Conservation (phyloP, 2,113 vertebrate species). For the Nannospalax galili region DNA sequence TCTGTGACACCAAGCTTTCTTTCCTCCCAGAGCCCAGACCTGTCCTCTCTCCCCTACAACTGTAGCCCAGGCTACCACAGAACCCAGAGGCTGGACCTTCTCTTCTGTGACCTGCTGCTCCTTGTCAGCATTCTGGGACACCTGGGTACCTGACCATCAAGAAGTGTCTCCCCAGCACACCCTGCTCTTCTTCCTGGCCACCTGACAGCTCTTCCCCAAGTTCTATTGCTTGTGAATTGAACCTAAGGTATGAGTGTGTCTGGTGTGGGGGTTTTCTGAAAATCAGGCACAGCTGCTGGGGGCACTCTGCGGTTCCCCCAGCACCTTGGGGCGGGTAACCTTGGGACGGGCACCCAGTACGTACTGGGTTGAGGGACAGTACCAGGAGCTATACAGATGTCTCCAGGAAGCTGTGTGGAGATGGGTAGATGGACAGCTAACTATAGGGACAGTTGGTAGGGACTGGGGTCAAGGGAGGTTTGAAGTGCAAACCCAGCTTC, state of each 20-base stretch:
- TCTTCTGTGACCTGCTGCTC: background rate
- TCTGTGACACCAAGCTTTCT: too few species aligned
- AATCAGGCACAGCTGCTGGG: fast-evolving
- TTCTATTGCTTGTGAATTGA: too few species aligned
- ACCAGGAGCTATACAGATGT: too few species aligned
- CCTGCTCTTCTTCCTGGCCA: background rate
- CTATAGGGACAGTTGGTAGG: too few species aligned
- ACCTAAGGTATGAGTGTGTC: background rate
- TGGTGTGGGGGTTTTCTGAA: fast-evolving
- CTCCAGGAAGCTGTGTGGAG: too few species aligned
- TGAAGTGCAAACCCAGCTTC: fast-evolving
- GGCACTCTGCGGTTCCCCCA: fast-evolving
- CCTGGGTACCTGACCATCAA: background rate
- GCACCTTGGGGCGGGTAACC: background rate
- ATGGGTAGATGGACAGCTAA: background rate
- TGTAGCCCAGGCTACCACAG: background rate
- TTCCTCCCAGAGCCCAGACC: background rate
- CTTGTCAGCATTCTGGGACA: background rate
- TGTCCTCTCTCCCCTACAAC: fast-evolving
- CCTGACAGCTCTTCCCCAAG: fast-evolving
- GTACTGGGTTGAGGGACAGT: too few species aligned
- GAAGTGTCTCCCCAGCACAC: background rate
- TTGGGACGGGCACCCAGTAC: background rate
- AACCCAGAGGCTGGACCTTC: fast-evolving
- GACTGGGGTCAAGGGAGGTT: background rate